Evolutionary conservation across 2,797 vertebrate genomes (phyloP).

Genomic region (Periparus ater): DNA sequence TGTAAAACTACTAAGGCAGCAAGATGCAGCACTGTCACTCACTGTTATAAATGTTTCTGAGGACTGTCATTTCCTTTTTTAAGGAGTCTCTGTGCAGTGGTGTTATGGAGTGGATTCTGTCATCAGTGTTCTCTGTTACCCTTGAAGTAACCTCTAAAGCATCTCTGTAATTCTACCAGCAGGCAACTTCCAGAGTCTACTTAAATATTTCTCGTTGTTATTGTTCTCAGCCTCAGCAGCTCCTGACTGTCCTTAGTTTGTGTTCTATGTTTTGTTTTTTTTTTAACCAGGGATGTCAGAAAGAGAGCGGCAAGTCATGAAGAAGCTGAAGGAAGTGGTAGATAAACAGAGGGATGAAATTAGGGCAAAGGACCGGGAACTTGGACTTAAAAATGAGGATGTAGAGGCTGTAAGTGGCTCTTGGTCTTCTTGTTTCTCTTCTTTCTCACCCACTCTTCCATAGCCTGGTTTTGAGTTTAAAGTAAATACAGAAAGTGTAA

Average conservation of each 20-base stretch:
- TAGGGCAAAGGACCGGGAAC: constrained; percentile 87
- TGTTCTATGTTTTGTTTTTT: not conserved
- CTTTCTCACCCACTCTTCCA: not conserved
- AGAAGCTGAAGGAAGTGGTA: constrained; percentile 87
- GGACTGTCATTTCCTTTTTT: not conserved
- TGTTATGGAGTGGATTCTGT: not conserved
- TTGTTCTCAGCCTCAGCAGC: not conserved
- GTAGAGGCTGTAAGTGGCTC: constrained; percentile 86
- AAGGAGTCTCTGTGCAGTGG: not conserved
- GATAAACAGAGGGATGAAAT: constrained; percentile 93
- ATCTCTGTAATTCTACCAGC: constrained; percentile 13
- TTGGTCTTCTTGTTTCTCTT: not conserved
- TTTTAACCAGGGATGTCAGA: constrained; percentile 83
- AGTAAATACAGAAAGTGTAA: not conserved
- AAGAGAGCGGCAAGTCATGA: constrained; percentile 86
- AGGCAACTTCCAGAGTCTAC: not conserved
- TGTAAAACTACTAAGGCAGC: not conserved
- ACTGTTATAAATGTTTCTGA: not conserved
- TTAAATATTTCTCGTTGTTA: not conserved
- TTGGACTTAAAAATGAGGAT: constrained; percentile 86
- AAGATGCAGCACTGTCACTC: not conserved
- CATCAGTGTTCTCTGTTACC: not conserved
- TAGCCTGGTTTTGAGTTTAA: not conserved
- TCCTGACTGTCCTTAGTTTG: not conserved
- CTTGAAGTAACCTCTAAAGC: not conserved